These are phyloP conservation scores for Rhipidura dahli DNA, from an alignment of 2,113 vertebrate genomes.

Conservation along the genomic window DNA sequence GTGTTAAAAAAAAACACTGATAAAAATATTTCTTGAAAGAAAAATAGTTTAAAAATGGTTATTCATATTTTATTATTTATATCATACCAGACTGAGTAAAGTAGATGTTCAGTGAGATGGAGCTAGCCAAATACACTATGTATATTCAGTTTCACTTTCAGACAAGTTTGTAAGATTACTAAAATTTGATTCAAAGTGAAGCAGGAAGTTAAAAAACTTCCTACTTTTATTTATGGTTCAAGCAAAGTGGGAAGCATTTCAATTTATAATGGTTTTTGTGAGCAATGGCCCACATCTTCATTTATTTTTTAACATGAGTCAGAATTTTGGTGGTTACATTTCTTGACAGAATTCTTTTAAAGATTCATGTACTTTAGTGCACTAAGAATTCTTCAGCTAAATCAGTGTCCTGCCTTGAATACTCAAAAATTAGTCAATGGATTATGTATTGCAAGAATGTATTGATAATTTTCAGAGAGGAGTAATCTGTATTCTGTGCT, in stretches of 20 bases:
- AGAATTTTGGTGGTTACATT: background rate
- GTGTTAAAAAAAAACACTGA: background rate
- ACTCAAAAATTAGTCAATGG: background rate
- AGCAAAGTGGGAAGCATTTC: slow-evolving; percentile 9
- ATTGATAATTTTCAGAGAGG: background rate
- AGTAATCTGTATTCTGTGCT: background rate
- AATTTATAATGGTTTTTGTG: slow-evolving; percentile 27
- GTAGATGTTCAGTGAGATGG: background rate
- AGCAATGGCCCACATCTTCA: background rate
- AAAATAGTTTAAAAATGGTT: background rate
- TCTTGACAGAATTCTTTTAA: slow-evolving; percentile 25
- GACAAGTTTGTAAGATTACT: background rate
- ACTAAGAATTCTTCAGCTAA: background rate
- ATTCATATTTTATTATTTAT: background rate
- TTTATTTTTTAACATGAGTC: slow-evolving; percentile 39
- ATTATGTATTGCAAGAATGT: background rate
- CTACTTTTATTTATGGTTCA: background rate
- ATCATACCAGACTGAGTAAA: background rate
- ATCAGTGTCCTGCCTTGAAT: background rate
- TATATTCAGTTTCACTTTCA: background rate
- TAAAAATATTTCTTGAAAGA: background rate
- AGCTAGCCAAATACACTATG: background rate
- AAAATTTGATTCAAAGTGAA: background rate
- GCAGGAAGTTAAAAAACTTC: background rate
- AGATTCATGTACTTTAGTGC: background rate